These are phyloP conservation scores for Platycnemis pennipes DNA, from an alignment of 2,888 invertebrate species.

Conservation along the genomic window DNA sequence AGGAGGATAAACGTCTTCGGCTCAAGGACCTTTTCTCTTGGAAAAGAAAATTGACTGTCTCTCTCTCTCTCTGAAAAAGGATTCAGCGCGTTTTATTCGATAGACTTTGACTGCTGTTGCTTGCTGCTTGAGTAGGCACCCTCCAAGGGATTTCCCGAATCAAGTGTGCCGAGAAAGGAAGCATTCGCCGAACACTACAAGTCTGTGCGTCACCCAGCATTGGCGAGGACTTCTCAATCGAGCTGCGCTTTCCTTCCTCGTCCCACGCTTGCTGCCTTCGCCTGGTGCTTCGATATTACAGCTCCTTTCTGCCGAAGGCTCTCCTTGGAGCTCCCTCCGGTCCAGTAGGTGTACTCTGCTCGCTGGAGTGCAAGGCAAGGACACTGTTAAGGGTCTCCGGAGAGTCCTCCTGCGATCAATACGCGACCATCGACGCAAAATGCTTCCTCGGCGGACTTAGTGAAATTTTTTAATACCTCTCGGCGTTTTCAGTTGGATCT, in stretches of 20 bases:
- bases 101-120: slow-evolving; percentile 15
- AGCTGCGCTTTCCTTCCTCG: background rate
- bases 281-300: background rate
- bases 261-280: background rate
- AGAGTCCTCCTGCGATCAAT: no score
- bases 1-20: slow-evolving; percentile 13
- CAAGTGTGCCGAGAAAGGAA: background rate
- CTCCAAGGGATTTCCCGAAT: background rate
- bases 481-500: background rate
- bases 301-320: no score
- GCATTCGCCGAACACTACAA: no score
- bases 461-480: background rate
- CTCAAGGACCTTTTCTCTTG: slow-evolving; percentile 2
- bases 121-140: background rate
- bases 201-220: no score
- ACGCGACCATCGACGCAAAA: background rate
- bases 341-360: no score
- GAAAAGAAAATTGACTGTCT: slow-evolving; percentile 15
- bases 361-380: no score
- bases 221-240: background rate
- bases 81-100: background rate
- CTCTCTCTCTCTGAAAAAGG: background rate
- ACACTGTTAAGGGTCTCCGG: no score
- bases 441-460: background rate
- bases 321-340: no score